Base-by-base conservation (phyloP, 2,888 invertebrate species). In the Myopa tessellatipennis region DNA sequence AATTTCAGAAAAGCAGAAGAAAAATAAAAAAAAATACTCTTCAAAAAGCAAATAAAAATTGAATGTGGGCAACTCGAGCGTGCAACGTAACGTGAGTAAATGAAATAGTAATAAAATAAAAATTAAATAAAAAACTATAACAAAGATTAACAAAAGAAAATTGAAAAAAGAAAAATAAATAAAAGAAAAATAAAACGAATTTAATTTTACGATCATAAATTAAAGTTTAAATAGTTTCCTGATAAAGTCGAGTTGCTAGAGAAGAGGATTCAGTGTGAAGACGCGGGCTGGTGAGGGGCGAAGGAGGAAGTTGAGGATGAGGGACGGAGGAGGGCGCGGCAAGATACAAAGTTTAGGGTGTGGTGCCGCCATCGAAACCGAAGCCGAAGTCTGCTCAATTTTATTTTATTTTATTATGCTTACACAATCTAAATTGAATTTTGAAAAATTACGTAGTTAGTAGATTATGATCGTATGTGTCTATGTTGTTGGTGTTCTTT, bases 371-470 rank as follows among this genome's bases (percentile, higher is more conserved):
- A 36, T 12, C 38, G 63, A 12, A 6, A 12, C 38, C 65, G 34
- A 34, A 12, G 36, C 10, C 36, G 16, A 65, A 12, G 36, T 63
- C 63, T 45, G 36, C 63, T 12, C 36, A 65, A 34, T 14, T 38
- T 0, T 4, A 34, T 65, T 65, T 65, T 34, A 34, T 45, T 45
- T 45, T 10, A 63, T n/a, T 36, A 14, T 70, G 55, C 26, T 26
- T 26, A 26, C 26, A 26, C 38, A 55, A 70, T 70, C 70, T 70
- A 70, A 70, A 70, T 70, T 70, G 70, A 70, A n/a, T 70, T 70
- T 70, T 70, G 70, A 70, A 70, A 70, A 70, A 70, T 70, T 26
- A 55, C 14, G 16, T 26, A 70, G 5, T 18, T 69, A 50, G 5
- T 18, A 16, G 26, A 26, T 18, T 16, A 18, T 16, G 67, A 40